These are phyloP conservation scores for Plebejus anna DNA, from an alignment of 2,888 invertebrate genomes.

Conservation along the genomic window DNA sequence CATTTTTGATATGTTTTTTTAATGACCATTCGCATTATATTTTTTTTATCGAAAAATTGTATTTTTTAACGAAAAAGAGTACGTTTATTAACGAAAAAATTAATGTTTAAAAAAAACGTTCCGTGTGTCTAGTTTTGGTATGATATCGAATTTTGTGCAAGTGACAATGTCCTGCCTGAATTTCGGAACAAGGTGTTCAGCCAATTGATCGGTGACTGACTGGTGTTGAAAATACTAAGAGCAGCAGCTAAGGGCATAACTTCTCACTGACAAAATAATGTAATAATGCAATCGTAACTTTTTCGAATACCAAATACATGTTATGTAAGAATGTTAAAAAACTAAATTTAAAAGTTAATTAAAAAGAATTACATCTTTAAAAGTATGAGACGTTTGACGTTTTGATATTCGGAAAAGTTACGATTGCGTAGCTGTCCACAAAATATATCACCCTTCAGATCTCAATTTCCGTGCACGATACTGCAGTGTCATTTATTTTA, in stretches of 20 bases:
- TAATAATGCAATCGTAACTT: neutral
- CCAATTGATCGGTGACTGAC: neutral
- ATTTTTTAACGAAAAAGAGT: too few species aligned
- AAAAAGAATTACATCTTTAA: too few species aligned
- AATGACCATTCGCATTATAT: neutral
- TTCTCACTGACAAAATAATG: neutral
- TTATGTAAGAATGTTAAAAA: neutral
- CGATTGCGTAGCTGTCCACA: neutral
- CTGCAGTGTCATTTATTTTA: neutral
- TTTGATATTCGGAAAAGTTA: neutral
- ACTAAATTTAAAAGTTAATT: neutral
- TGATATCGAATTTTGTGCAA: conserved; percentile 19
- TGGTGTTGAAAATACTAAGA: neutral
- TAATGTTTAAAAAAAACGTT: neutral
- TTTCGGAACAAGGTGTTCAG: neutral
- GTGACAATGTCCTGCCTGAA: conserved; percentile 22
- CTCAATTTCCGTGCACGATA: neutral
- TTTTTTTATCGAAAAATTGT: neutral
- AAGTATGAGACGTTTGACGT: neutral
- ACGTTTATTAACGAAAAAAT: neutral
- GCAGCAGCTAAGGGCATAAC: neutral
- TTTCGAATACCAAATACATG: neutral
- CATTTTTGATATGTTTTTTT: neutral
- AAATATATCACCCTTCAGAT: neutral
- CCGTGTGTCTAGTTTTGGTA: conserved; percentile 26